Base-by-base conservation (phyloP, 2,113 vertebrate species). In the Trogon surrucura region DNA sequence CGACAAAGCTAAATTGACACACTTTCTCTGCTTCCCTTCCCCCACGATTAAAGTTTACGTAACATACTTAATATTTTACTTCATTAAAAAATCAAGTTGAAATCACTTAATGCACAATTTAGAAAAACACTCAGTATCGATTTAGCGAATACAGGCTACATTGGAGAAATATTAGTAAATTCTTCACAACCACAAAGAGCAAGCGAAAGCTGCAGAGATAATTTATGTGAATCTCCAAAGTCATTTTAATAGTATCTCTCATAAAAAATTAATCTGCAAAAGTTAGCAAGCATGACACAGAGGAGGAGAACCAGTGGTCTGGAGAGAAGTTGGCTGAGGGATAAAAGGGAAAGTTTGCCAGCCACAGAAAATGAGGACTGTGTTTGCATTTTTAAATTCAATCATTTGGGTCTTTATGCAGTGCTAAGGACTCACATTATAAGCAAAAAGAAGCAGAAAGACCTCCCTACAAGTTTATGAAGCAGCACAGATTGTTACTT, bases 291-390 rank as follows among this genome's bases (percentile, higher is more conserved):
- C 95, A 87, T 95, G 95, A 96, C 91, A 53, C 67, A 93, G 92
- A 91, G 80, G 64, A 91, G 85, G 81, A 91, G 94, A 96, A 89
- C 38, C 95, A 95, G 48, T 94, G 96, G 94, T 65, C 91, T 93
- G 93, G 74, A 96, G 51, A 96, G 61, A 94, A 88, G 74, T 74
- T 95, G 87, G 94, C 81, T 88, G 71, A 90, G 57, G 81, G 45
- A 96, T 90, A 84, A 95, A 95, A 83, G 65, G 67, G 77, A 95
- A 96, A 96, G 90, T 96, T 97, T 91, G 80, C 80, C 80, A 95
- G 74, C 36, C 71, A 89, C 56, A 65, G 61, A 88, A 95, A 92
- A 96, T 54, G 53, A 94, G 64, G 72, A 86, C 41, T 90, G 67
- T 62, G 15, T 66, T 80, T 90, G 84, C 85, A 91, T 92, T 91